Evolutionary conservation across 92 coral and sea anemone species (phyloP), one percentile per base, ranked within the genome.

Genomic region (Ricordea florida): DNA sequence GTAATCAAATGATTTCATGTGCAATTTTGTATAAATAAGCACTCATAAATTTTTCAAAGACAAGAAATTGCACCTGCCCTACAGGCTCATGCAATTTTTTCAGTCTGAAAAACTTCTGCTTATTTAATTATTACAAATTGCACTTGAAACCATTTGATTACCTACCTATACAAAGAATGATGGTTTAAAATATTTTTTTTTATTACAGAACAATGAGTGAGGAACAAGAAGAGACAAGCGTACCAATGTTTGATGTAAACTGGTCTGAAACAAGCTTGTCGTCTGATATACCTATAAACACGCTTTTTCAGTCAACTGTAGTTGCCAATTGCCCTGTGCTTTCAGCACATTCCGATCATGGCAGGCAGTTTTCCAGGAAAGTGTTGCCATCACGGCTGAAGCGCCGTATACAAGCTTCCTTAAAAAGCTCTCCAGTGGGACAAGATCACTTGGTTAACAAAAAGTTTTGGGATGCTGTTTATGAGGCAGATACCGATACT

Each of bases 401-500:
- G 68, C 76, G 83, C 10, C 81, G 89, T 47, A 37, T 81, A 45
- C 90, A 89, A 16, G 59, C 90, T 0, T 69, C 83, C 6, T 15
- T 72, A 7, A 90, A 50, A 83, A 73, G 82, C 45, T 82, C 94
- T 34, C 80, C 96, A 28, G 11, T 47, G 24, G 92, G 94, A 21
- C 84, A 68, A 20, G 80, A 72, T 22, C 69, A 57, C 51, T 42
- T 86, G 29, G 81, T 83, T n/a, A 92, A 96, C 57, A 91, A 80
- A 68, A 82, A 83, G 69, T 84, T 96, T 14, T 81, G 97, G 68
- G 99, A 92, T 46, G 97, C 89, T 13, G 96, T 88, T 0, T 90
- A 86, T 62, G 73, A 66, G 20, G 63, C 90, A 14, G 70, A 96
- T 48, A 57, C 69, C 42, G 84, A 76, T 6, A 49, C 69, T 28